Evolutionary conservation across 2,888 invertebrate species (phyloP).

Genomic region (Dynastes hyllus): DNA sequence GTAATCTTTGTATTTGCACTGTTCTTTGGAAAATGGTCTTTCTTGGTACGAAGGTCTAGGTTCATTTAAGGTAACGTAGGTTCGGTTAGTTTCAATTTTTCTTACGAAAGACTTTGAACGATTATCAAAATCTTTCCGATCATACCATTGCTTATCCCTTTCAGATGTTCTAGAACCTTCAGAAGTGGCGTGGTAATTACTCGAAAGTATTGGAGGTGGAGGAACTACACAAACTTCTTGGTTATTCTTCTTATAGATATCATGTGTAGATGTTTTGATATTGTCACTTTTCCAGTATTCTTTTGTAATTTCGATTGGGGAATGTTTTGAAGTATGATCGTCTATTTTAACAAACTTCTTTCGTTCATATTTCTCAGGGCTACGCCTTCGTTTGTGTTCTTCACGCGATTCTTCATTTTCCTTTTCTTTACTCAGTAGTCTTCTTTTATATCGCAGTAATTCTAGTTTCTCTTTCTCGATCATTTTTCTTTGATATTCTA

Average conservation of each 20-base stretch:
- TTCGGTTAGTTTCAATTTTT: constrained; percentile 33
- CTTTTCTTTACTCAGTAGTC: constrained; percentile 25
- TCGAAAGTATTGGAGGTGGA: constrained; percentile 46
- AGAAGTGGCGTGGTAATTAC: constrained; percentile 36
- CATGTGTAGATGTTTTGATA: constrained; percentile 23
- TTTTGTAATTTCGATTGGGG: constrained; percentile 5
- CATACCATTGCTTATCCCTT: constrained; percentile 46
- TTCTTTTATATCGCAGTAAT: constrained; percentile 41
- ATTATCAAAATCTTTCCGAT: constrained; percentile 40
- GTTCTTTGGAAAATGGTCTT: constrained; percentile 35
- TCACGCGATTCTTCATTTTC: constrained; percentile 16
- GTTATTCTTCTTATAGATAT: constrained; percentile 30
- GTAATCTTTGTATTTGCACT: constrained; percentile 45
- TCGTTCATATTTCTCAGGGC: constrained; percentile 20
- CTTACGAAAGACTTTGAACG: constrained; percentile 28
- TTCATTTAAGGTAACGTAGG: background rate
- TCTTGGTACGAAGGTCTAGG: constrained; percentile 25
- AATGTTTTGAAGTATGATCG: constrained; percentile 25
- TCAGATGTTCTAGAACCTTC: constrained; percentile 29
- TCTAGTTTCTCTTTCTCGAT: constrained; percentile 55
- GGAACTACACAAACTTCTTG: constrained; percentile 46
- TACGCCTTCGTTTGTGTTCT: constrained; percentile 46
- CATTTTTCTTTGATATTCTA: constrained; percentile 54
- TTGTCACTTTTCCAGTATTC: constrained; percentile 46
- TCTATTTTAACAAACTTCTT: constrained; percentile 40